Evolutionary conservation across 1,140 invertebrate species (phyloP), one percentile per base, ranked within the genome.

Genomic region (Yoshiicerus persimilis): DNA sequence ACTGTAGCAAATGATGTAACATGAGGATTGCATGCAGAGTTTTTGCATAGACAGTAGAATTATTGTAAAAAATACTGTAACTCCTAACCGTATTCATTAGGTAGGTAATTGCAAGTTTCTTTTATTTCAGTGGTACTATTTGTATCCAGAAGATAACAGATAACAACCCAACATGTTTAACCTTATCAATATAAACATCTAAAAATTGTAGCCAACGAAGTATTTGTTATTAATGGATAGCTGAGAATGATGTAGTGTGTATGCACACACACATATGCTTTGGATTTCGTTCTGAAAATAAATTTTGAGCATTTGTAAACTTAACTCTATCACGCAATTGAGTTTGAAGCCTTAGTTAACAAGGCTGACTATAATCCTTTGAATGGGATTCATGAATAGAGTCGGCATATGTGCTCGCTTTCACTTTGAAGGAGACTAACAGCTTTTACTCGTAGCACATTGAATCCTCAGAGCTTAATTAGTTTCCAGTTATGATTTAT

Each of bases 401-500:
- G 47, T n/a, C 47, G 47, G 47, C 47, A 56, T 56, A 56, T 56
- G 47, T n/a, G n/a, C n/a, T 56, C 47, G 47, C 47, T 56, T 56
- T 56, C 47, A 56, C 47, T 56, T 56, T 56, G 47, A 56, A 56
- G 16, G 47, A 56, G 47, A 56, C 47, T 56, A 56, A 56, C 47
- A 56, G 47, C 47, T 56, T 56, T 56, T 56, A 16, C 47, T 56
- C 47, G 47, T 56, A 56, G n/a, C 47, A 56, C 47, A 56, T 56
- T 56, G 47, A 56, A 39, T 13, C 36, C 80, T 84, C 34, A 38
- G 34, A 84, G 80, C 80, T 32, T 84, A 84, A 84, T 84, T 84
- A 84, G 80, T 84, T 84, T 84, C 32, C 39, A 36, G 20, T 77
- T 32, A 27, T 84, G 80, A 84, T 84, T 84, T 84, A 84, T 84